A percentile compares a stretch with the other conserved stretches of the same genome.
Conservation (phyloP, 1,140 invertebrate genomes). For the Lepidotrigona ventralis region DNA sequence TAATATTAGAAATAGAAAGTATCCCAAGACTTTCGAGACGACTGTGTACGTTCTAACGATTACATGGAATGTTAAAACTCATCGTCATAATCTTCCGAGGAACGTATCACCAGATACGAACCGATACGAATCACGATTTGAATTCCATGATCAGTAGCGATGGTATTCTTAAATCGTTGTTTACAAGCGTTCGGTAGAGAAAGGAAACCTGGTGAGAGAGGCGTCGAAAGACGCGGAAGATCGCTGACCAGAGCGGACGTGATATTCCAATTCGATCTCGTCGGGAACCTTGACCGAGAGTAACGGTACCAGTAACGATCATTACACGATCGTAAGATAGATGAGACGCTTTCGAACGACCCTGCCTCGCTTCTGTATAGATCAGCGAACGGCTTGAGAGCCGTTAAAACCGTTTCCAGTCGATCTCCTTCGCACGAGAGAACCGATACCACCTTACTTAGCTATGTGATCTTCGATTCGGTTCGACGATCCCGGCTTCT, state of each 20-base stretch:
- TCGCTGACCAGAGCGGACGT: slow-evolving; percentile 48
- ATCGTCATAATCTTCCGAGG: not conserved
- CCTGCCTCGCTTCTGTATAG: slow-evolving; percentile 39
- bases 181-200: slow-evolving; percentile 31
- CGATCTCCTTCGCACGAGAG: not conserved
- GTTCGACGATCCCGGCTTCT: slow-evolving; percentile 11
- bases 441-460: not conserved
- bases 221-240: slow-evolving; percentile 15
- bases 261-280: slow-evolving; percentile 67
- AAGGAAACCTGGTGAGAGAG: not conserved
- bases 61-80: not conserved
- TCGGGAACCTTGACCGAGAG: slow-evolving; percentile 72
- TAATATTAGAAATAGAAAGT: too few species aligned
- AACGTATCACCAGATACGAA: not conserved
- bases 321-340: slow-evolving; percentile 61
- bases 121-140: not conserved
- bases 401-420: slow-evolving; percentile 3
- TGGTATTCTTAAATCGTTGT: slow-evolving; percentile 36
- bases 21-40: too few species aligned
- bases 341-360: slow-evolving; percentile 20
- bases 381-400: slow-evolving; percentile 12
- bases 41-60: not conserved
- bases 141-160: not conserved
- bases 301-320: slow-evolving; percentile 69
- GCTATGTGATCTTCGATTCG: slow-evolving; percentile 6